Evolutionary conservation across 1,140 invertebrate species (phyloP).

Genomic region (Aphelinus certus): DNA sequence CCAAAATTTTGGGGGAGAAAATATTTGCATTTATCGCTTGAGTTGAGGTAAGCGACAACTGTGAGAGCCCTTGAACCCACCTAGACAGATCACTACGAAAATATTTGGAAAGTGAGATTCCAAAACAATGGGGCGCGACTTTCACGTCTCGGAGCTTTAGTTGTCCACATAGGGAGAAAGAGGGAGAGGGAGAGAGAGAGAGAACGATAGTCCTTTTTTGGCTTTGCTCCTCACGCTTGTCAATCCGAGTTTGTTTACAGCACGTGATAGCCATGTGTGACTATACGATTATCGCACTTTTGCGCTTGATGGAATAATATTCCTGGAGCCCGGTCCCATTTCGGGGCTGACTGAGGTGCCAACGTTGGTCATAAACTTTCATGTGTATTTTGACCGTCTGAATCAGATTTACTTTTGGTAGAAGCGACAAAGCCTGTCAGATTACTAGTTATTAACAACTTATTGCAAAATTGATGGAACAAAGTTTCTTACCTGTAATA

Average conservation of each 20-base stretch:
- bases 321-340: no score
- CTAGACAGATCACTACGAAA: conserved; percentile 1
- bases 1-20: neutral
- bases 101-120: conserved; percentile 15
- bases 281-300: no score
- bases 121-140: neutral
- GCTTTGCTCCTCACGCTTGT: neutral
- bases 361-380: no score
- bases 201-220: neutral
- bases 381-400: no score
- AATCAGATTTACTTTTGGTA: no score
- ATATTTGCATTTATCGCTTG: conserved; percentile 11
- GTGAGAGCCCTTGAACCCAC: neutral
- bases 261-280: no score
- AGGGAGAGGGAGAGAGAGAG: neutral
- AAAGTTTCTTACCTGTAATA: no score
- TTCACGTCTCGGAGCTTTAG: neutral
- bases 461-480: no score
- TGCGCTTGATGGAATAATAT: no score
- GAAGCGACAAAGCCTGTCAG: no score
- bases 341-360: no score
- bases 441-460: no score
- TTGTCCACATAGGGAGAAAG: neutral
- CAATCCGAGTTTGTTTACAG: conserved; percentile 18
- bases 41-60: neutral